Conservation (phyloP, 2,888 invertebrate genomes). For the Entomobrya proxima region DNA sequence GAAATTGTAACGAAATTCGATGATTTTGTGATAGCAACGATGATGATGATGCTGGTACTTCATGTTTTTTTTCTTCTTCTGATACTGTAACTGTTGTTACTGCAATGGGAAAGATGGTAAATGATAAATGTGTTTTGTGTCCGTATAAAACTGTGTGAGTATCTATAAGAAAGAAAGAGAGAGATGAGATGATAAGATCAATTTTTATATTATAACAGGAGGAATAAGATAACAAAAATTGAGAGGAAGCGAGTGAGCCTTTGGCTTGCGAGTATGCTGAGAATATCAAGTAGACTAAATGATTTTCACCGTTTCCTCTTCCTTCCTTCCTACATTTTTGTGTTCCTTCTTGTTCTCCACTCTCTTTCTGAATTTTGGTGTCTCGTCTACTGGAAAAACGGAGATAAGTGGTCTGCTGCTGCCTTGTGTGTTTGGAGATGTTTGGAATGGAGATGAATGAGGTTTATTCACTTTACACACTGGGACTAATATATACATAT, state of each 20-base stretch:
- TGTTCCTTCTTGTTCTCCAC: neutral
- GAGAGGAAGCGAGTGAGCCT: constrained; percentile 43
- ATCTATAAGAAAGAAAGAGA: neutral
- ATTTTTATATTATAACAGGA: constrained; percentile 34
- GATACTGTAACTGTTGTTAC: neutral
- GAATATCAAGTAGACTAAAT: constrained; percentile 64
- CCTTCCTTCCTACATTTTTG: constrained; percentile 16
- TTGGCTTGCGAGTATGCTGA: constrained; percentile 19
- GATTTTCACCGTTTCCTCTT: constrained; percentile 51
- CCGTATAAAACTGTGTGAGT: neutral
- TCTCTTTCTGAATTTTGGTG: neutral
- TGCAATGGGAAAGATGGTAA: neutral
- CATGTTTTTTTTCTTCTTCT: neutral
- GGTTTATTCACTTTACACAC: neutral
- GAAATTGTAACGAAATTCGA: constrained; percentile 42
- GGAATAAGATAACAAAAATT: constrained; percentile 31
- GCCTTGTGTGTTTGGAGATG: neutral
- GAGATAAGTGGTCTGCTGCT: constrained; percentile 10
- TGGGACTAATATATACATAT: neutral
- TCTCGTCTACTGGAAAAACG: constrained; percentile 7
- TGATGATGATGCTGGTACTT: neutral
- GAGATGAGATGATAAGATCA: constrained; percentile 41
- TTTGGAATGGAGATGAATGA: neutral
- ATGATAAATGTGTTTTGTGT: neutral
- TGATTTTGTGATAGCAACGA: neutral